Evolutionary conservation across 2,888 invertebrate species (phyloP), one percentile per base, ranked within the genome.

Genomic region (Zeuzera pyrina): DNA sequence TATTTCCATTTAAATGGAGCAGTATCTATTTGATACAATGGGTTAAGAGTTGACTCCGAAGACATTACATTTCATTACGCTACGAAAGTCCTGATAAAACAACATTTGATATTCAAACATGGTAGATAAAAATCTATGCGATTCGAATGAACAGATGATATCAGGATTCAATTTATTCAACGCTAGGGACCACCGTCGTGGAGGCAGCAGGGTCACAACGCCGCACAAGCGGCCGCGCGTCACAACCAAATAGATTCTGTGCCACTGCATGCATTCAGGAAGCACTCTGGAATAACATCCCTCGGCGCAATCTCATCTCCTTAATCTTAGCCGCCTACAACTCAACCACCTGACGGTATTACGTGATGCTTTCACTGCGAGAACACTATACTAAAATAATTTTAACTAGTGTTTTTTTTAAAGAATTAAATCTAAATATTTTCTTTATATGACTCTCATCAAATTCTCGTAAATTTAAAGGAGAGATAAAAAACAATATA

Each of bases 151-250:
- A 24, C 29, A 43, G 47, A 47, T 45, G 33, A 41, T 47, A 47
- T 47, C 45, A 34, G 38, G 36, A 43, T 45, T 47, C 47, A 47
- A 47, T 47, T 47, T 47, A 47, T 45, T 47, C 42, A 41, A 15
- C 33, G 36, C 30, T n/a, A n/a, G 33, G 25, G 29, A 14, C 34
- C 36, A 35, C 33, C 30, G 25, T 32, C 29, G 31, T 30, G 25
- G 12, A 13, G 8, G 21, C 29, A 25, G 30, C 30, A 31, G 24
- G 37, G 24, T 27, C 25, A 12, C 25, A 25, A 10, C 8, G n/a
- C n/a, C n/a, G n/a, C n/a, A n/a, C n/a, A n/a, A n/a, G n/a, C n/a
- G 38, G 34, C 35, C 38, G 33, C 38, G 38, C 38, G 49, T 43
- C 47, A 44, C 37, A 24, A 25, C 35, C 41, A 49, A 36, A 39